A percentile compares a stretch with the other conserved stretches of the same genome.
These are phyloP conservation scores for Bombyx huttoni DNA, from an alignment of 2,888 invertebrate species.

Conservation along the genomic window DNA sequence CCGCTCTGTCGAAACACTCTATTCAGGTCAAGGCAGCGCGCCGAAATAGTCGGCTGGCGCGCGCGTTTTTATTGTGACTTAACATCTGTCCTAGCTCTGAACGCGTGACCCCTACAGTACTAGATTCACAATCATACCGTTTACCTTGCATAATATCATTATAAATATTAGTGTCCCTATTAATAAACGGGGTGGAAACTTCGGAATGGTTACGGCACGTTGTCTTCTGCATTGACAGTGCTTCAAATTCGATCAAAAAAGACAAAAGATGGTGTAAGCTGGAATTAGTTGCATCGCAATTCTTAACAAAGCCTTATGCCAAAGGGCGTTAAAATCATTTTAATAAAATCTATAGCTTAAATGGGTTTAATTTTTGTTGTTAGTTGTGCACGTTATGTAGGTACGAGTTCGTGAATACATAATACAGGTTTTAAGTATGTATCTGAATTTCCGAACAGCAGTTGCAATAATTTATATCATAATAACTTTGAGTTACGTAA, in stretches of 20 bases:
- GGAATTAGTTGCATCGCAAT: too few species aligned
- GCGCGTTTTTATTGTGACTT: slow-evolving; percentile 69
- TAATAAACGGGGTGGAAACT: too few species aligned
- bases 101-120: slow-evolving; percentile 20
- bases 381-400: too few species aligned
- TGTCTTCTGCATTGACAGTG: too few species aligned
- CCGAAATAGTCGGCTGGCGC: slow-evolving; percentile 69
- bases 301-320: too few species aligned
- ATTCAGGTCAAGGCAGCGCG: slow-evolving; percentile 70
- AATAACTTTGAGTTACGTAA: slow-evolving; percentile 40
- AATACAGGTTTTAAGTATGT: neutral
- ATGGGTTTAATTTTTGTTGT: too few species aligned
- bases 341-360: too few species aligned
- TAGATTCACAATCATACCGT: neutral
- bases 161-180: neutral
- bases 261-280: too few species aligned
- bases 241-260: too few species aligned
- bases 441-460: neutral
- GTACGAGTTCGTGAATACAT: too few species aligned
- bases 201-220: too few species aligned
- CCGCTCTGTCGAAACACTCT: slow-evolving; percentile 68
- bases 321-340: too few species aligned
- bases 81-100: slow-evolving; percentile 59
- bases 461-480: slow-evolving; percentile 1
- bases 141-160: neutral